Percentiles rank a stretch among this genome's conserved stretches.
phyloP scores from a whole-genome alignment of 2,113 vertebrate genomes.

The Aythya baeri region DNA sequence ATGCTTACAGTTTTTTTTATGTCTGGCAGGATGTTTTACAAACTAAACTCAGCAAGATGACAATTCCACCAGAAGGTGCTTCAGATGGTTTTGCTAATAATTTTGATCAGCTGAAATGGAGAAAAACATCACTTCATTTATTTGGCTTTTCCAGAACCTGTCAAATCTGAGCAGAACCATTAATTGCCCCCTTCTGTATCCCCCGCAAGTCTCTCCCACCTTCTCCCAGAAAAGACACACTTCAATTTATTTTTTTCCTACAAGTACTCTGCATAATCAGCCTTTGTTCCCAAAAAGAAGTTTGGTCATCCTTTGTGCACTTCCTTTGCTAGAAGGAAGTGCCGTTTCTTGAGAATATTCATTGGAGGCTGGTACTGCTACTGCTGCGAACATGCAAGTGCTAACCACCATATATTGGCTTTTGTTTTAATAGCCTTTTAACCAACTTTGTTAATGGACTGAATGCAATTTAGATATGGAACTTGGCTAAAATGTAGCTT shows the following conservation, averaged over 20 bases:
- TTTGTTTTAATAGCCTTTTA: constrained; percentile 85
- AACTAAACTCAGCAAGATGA: constrained; percentile 80
- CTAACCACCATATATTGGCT: constrained; percentile 76
- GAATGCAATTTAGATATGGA: constrained; percentile 86
- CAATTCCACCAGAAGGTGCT: constrained; percentile 81
- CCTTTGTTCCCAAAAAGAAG: not conserved
- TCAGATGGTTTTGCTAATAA: constrained; percentile 82
- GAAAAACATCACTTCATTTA: constrained; percentile 73
- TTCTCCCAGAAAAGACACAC: constrained; percentile 1
- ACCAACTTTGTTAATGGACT: constrained; percentile 89
- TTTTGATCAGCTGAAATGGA: constrained; percentile 76
- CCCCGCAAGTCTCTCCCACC: not conserved
- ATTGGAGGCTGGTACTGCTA: constrained; percentile 37
- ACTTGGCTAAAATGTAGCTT: constrained; percentile 86
- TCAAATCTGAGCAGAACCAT: constrained; percentile 68
- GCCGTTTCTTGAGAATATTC: constrained; percentile 35
- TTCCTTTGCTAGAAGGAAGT: constrained; percentile 39
- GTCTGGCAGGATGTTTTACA: constrained; percentile 78
- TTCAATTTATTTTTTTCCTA: not conserved
- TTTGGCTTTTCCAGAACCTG: constrained; percentile 70
- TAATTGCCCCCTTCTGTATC: constrained; percentile 40
- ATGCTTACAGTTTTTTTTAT: constrained; percentile 67
- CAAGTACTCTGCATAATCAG: not conserved
- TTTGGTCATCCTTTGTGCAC: not conserved
- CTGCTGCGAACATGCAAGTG: constrained; percentile 56